Conservation (phyloP, 2,888 invertebrate species). For the Caenorhabditis sp. region DNA sequence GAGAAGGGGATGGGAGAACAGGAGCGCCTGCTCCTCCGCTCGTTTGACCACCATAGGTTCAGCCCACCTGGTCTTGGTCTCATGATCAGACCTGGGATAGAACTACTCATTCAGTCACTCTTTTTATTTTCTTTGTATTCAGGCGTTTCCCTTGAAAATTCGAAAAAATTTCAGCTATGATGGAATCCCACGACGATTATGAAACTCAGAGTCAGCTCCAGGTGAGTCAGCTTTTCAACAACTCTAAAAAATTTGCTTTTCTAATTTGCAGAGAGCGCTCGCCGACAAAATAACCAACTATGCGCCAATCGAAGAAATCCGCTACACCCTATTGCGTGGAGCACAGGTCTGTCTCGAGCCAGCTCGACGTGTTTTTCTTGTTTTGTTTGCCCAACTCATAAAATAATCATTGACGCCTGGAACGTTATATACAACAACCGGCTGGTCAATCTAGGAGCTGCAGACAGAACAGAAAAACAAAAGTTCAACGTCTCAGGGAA, state of each 20-base stretch:
- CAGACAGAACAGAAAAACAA: background rate
- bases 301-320: slow-evolving; percentile 89
- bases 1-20: too few species aligned
- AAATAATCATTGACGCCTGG: slow-evolving; percentile 30
- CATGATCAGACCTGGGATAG: slow-evolving; percentile 43
- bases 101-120: slow-evolving; percentile 19
- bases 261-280: slow-evolving; percentile 85
- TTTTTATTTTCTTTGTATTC: slow-evolving; percentile 12
- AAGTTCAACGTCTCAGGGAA: background rate
- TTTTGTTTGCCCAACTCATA: slow-evolving; percentile 27
- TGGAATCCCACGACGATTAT: slow-evolving; percentile 44
- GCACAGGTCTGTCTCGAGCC: slow-evolving; percentile 83
- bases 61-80: slow-evolving; percentile 51
- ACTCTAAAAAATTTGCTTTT: background rate
- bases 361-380: slow-evolving; percentile 15
- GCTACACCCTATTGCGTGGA: slow-evolving; percentile 89
- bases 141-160: too few species aligned
- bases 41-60: slow-evolving; percentile 56
- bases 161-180: slow-evolving; percentile 45
- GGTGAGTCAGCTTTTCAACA: slow-evolving; percentile 4
- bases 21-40: too few species aligned
- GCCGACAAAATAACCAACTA: slow-evolving; percentile 92
- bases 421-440: slow-evolving; percentile 17
- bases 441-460: slow-evolving; percentile 24
- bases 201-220: slow-evolving; percentile 47